Base-by-base conservation (phyloP, 2,888 invertebrate species). In the Campoplex nolae region DNA sequence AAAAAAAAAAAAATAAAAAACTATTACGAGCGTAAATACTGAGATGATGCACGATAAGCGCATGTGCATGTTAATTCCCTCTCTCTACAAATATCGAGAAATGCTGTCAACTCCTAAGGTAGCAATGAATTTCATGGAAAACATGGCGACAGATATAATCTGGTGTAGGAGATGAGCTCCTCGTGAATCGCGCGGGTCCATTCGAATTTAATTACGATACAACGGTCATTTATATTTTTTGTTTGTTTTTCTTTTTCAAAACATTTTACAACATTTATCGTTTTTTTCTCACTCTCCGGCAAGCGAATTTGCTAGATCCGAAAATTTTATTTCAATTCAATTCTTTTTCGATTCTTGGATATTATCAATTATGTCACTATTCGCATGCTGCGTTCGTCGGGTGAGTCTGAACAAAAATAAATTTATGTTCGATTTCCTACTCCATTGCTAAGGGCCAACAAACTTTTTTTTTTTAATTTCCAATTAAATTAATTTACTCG, bases 351-450 rank as follows among this genome's bases (percentile, higher is more conserved):
- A 38, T 35, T 18, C 68, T 23, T 35, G 51, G 3, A 38, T 38
- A 28, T 28, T 54, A 38, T 54, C 78, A 45, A 35, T 42, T n/a
- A 89, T 92, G 92, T 92, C 93, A 48, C 65, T 93, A 71, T 93
- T 93, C 88, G 90, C 92, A 79, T 93, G 93, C 91, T 93, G 93
- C 89, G 90, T 93, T 83, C 93, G 93, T 82, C 90, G 92, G 92
- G 93, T 93, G 88, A 93, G 93, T 93, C 45, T 23, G 62, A 62
- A 73, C 68, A 32, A 68, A 75, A 83, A 18, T 78, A 28, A 78
- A 28, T 73, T 16, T 58, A 65, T 23, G 13, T 3, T 18, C 32
- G 18, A 16, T 51, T 51, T 51, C 51, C 71, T 71, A 51, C 9
- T 71, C 18, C 32, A 13, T 32, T 62, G 16, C 13, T 62, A 32